Evolutionary conservation across 2,888 invertebrate species (phyloP), one percentile per base, ranked within the genome.

Genomic region (Lasioglossum oenotherae): DNA sequence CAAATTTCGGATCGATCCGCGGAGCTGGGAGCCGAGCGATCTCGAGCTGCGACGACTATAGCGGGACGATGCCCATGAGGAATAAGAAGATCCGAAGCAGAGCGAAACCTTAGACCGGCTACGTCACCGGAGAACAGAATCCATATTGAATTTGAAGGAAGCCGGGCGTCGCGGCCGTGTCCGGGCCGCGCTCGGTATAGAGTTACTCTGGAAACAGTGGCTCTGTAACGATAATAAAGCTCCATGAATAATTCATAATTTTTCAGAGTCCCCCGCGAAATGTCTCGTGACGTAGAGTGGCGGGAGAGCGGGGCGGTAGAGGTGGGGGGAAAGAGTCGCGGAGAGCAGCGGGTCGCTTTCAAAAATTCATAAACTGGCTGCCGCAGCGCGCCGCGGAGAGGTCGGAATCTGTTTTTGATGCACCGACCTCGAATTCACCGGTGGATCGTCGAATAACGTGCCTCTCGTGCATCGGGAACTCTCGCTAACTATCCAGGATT

Each of bases 221-320:
- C 85, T 87, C 90, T 87, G 91, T 92, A 91, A 92, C 90, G 92
- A 93, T 93, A 94, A 94, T 92, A 90, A 92, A 91, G 88, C 79
- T 85, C 84, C 86, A 92, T 94, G 92, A 93, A 94, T 94, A 90
- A 93, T 93, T 93, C 92, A 93, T 86, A 64, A 82, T 87, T 91
- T 93, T 90, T 90, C 91, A 75, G 80, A 74, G 86, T 85, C 71
- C 80, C 67, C 82, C 75, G n/a, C 81, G 88, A 80, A 83, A 78
- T 85, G 85, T 87, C 85, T 73, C 60, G 72, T 71, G 46, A 64
- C 31, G 14, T 1, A 44, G 23, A 16, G 60, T 1, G n/a, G 44
- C 14, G 49, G 16, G n/a, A 4, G 3, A n/a, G 10, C 1, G 10
- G 4, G 57, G 12, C 0, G 57, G 12, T 4, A 23, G n/a, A 4